Percentiles rank a stretch among this genome's conserved stretches.
Evolutionary conservation across 2,113 vertebrate genomes (phyloP).

Genomic region (Siniperca chuatsi): DNA sequence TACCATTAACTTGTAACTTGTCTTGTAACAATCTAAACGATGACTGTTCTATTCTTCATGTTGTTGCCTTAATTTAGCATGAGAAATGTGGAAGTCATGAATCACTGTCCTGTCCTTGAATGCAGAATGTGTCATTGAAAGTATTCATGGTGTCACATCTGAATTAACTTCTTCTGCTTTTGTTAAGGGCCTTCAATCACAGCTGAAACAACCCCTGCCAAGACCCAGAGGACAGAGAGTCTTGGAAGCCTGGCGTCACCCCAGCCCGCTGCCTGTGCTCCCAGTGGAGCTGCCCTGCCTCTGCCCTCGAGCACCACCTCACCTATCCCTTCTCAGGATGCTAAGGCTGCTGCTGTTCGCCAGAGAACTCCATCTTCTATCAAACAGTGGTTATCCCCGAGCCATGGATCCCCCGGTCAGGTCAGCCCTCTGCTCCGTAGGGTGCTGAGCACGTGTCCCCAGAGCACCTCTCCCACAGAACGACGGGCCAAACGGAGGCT

Average conservation of each 20-base stretch:
- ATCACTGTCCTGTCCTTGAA: background rate
- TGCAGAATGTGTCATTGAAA: background rate
- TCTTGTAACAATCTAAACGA: background rate
- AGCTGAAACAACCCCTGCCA: constrained; percentile 86
- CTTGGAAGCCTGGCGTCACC: constrained; percentile 83
- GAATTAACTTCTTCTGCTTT: constrained; percentile 11
- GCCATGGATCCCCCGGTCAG: constrained; percentile 68
- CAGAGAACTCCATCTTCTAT: constrained; percentile 84
- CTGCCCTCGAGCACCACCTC: constrained; percentile 87
- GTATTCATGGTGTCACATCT: background rate
- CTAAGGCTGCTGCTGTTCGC: constrained; percentile 66
- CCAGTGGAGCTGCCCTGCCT: constrained; percentile 88
- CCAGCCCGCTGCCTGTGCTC: constrained; percentile 87
- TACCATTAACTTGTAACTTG: background rate
- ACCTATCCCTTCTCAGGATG: constrained; percentile 47
- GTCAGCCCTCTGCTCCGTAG: constrained; percentile 77
- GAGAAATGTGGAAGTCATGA: background rate
- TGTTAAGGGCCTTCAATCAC: constrained; percentile 51
- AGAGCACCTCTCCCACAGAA: constrained; percentile 75
- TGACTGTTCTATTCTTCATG: background rate
- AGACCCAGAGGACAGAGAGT: constrained; percentile 77
- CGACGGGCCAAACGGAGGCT: constrained; percentile 91
- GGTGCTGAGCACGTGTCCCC: constrained; percentile 86
- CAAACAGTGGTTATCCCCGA: constrained; percentile 88
- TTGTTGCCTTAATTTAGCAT: background rate